Evolutionary conservation across 2,113 vertebrate genomes (phyloP).

Genomic region (Lepisosteus oculatus): DNA sequence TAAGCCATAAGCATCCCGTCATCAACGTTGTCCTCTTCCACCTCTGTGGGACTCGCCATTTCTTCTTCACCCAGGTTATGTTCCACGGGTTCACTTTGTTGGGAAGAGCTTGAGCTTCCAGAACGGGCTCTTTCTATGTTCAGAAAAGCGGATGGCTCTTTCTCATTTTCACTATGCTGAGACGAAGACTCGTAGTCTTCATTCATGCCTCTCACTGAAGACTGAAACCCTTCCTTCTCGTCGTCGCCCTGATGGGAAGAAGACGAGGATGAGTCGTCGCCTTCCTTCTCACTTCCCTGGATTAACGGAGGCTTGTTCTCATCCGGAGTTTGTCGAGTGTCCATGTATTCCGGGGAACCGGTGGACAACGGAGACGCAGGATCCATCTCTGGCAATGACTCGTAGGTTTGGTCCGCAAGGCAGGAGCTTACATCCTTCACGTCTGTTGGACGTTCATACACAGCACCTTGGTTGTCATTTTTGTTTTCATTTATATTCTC

Average conservation of each 20-base stretch:
- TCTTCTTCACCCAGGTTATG: neutral
- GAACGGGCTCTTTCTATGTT: neutral
- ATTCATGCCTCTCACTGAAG: neutral
- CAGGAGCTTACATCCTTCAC: conserved; percentile 12
- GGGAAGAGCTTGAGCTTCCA: conserved; percentile 19
- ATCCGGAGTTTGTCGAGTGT: conserved; percentile 26
- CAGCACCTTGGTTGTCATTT: conserved; percentile 11
- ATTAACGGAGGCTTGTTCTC: conserved; percentile 30
- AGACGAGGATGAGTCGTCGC: conserved; percentile 19
- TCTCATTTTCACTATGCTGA: neutral
- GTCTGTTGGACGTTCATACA: conserved; percentile 25
- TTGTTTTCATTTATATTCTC: conserved; percentile 2
- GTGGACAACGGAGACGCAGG: conserved; percentile 4
- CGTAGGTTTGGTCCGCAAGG: conserved; percentile 2
- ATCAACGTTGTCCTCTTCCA: neutral
- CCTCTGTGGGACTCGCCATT: neutral
- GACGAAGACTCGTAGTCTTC: too few species aligned
- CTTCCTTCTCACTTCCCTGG: conserved; percentile 5
- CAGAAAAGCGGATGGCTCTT: neutral
- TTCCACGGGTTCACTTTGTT: conserved; percentile 22
- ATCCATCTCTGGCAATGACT: conserved; percentile 16
- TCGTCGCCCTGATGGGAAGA: neutral
- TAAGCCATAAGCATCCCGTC: neutral
- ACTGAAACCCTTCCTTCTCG: neutral
- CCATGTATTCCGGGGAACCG: conserved; percentile 27